Evolutionary conservation across 2,113 vertebrate genomes (phyloP).

Genomic region (Calyptomena viridis): DNA sequence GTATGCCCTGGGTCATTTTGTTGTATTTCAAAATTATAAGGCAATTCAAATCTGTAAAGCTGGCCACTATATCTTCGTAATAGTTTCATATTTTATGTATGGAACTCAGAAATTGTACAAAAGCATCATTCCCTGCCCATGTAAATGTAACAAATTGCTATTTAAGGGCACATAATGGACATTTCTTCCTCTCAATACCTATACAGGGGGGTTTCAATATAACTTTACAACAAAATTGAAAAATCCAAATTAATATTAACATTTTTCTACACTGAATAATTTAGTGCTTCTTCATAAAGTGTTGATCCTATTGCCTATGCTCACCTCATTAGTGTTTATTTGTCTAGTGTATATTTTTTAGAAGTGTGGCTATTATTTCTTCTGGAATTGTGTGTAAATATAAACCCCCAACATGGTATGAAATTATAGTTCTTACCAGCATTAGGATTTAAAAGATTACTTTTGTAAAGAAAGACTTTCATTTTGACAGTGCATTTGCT

Average conservation of each 20-base stretch:
- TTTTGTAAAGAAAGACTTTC: background rate
- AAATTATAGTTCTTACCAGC: background rate
- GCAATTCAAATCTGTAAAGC: background rate
- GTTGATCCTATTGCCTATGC: background rate
- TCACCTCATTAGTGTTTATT: background rate
- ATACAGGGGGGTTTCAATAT: background rate
- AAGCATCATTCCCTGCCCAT: background rate
- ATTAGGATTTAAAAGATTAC: background rate
- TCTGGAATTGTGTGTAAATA: background rate
- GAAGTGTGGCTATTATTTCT: background rate
- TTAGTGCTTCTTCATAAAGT: background rate
- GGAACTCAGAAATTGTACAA: background rate
- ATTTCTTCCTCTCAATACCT: background rate
- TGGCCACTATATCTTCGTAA: background rate
- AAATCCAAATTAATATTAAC: conserved; percentile 9
- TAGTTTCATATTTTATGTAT: conserved; percentile 46
- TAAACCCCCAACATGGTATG: background rate
- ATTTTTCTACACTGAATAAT: background rate
- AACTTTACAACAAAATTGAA: background rate
- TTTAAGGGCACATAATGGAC: background rate
- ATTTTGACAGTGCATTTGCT: background rate
- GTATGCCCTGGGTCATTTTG: conserved; percentile 16
- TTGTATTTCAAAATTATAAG: conserved; percentile 46
- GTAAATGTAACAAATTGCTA: conserved; percentile 31
- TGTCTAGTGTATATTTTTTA: background rate